Evolutionary conservation across 2,888 invertebrate genomes (phyloP).

Genomic region (Diloba caeruleocephala): DNA sequence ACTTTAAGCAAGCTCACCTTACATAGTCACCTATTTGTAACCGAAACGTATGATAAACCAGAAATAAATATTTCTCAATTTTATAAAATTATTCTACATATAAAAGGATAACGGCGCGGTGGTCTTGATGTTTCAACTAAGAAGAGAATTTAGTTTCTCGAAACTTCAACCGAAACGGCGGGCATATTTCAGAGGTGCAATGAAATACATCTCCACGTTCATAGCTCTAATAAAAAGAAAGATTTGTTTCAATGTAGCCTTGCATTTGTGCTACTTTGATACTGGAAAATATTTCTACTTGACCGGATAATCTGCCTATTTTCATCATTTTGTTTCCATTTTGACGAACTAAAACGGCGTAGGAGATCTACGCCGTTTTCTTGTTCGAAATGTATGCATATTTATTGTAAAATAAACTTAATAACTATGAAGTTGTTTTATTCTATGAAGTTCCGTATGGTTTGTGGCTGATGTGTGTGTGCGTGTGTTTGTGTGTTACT

Average conservation of each 20-base stretch:
- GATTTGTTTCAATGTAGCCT: constrained; percentile 55
- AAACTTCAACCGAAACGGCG: constrained; percentile 52
- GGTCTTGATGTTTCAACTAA: constrained; percentile 45
- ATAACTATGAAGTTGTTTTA: constrained; percentile 36
- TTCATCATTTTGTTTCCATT: constrained; percentile 51
- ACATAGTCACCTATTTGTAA: no score
- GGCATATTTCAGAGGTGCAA: constrained; percentile 57
- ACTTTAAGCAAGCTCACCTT: no score
- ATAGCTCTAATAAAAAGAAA: constrained; percentile 59
- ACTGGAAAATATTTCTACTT: constrained; percentile 46
- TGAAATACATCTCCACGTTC: constrained; percentile 60
- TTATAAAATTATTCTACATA: constrained; percentile 24
- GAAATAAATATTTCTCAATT: no score
- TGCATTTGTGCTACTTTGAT: constrained; percentile 50
- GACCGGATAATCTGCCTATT: constrained; percentile 42
- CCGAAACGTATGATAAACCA: no score
- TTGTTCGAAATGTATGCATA: constrained; percentile 41
- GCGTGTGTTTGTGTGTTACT: not conserved
- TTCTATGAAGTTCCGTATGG: constrained; percentile 21
- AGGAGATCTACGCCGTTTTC: constrained; percentile 25
- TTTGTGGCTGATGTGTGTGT: constrained; percentile 4
- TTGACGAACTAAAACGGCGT: constrained; percentile 25
- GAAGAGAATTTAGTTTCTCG: constrained; percentile 50
- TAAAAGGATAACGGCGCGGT: constrained; percentile 24
- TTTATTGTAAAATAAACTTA: constrained; percentile 36